Evolutionary conservation across 2,888 invertebrate genomes (phyloP), one percentile per base, ranked within the genome.

Genomic region (Synanthedon myopaeformis): DNA sequence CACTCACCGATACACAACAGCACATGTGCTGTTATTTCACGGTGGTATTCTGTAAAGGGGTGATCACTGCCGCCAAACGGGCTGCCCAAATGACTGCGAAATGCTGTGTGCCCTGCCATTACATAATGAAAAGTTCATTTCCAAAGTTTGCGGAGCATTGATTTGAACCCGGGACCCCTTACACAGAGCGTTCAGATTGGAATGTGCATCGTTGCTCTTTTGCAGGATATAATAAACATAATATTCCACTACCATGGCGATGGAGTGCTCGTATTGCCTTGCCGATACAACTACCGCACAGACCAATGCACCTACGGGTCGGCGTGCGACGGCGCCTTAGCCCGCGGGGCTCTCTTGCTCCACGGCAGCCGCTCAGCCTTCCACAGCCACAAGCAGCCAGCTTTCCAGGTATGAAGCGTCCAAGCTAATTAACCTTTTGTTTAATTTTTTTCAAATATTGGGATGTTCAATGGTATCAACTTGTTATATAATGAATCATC

Each of bases 301-400:
- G 98, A 98, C 82, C 98, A 98, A 79, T 98, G 98, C 79, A 96
- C 96, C 94, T 98, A 98, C 72, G 94, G 94, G 81, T 95, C 93
- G 72, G 93, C 95, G 4, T 98, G 98, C 76, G 89, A 91, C 51
- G 91, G 89, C 52, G 94, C 93, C 0, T 91, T 93, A 56, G 76
- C 85, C 53, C 76, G 89, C 41, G 98, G 97, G 1, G 92, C 95
- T n/a, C 89, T 91, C 58, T 90, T 98, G 6, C 74, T 98, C 51
- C 98, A 98, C 74, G 98, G 97, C 42, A 96, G 94, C 64, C 89
- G 98, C 53, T 91, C 93, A 3, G 94, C 93, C 53, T 97, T 97
- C 79, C 95, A 96, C 76, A 92, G 91, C 0, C 89, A 93, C 59
- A 96, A 94, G 74, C 96, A 97, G 68, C 95, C 96, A 0, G 91